Evolutionary conservation across 2,113 vertebrate genomes (phyloP).

Genomic region (Origma solitaria): DNA sequence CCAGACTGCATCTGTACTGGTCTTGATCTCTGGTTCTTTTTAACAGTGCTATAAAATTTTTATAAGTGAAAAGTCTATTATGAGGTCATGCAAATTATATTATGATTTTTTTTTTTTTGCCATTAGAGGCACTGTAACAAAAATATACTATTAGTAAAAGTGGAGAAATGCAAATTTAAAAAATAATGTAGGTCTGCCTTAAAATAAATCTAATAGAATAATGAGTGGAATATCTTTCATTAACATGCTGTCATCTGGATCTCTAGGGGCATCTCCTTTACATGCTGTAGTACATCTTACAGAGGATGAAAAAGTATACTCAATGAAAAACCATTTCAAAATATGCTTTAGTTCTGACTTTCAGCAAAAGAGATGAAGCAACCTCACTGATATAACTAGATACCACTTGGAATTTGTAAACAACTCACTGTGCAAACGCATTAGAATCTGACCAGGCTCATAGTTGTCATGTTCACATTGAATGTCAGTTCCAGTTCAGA

Average conservation of each 20-base stretch:
- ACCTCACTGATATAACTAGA: background rate
- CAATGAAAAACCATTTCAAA: background rate
- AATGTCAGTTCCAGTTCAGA: background rate
- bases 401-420: background rate
- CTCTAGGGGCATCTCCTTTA: background rate
- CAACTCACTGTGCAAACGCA: background rate
- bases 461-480: background rate
- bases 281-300: background rate
- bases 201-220: too few species aligned
- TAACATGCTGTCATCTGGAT: background rate
- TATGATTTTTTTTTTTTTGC: background rate
- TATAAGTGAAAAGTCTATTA: background rate
- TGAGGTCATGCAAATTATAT: background rate
- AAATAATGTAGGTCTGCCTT: background rate
- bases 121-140: background rate
- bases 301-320: background rate
- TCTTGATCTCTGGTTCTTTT: background rate
- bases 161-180: background rate
- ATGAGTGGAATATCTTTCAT: background rate
- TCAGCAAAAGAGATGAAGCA: background rate
- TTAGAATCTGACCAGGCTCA: background rate
- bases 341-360: background rate
- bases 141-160: background rate
- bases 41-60: background rate
- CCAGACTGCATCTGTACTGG: background rate